Evolutionary conservation across 2,888 invertebrate genomes (phyloP).

Genomic region (Selenia dentaria): DNA sequence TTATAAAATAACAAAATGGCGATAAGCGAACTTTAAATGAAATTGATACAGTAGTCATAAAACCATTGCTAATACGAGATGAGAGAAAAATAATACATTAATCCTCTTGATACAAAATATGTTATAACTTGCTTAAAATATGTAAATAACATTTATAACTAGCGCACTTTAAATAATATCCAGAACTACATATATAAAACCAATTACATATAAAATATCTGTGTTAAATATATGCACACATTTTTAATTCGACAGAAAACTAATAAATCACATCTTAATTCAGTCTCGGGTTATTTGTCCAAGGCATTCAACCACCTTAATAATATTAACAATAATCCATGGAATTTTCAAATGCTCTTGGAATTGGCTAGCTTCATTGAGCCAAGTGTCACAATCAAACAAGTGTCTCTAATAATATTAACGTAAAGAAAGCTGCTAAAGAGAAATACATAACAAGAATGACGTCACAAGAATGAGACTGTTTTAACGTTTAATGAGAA

Average conservation of each 20-base stretch:
- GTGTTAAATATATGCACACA: constrained; percentile 9
- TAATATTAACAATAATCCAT: constrained; percentile 5
- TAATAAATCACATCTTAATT: constrained; percentile 22
- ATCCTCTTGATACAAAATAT: constrained; percentile 4
- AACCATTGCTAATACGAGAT: constrained; percentile 1
- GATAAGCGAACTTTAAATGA: constrained; percentile 12
- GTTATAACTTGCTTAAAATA: constrained; percentile 5
- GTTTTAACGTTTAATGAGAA: constrained; percentile 2
- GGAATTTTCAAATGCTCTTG: constrained; percentile 19
- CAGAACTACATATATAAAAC: constrained; percentile 3
- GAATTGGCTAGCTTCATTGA: constrained; percentile 16
- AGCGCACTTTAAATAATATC: constrained; percentile 12
- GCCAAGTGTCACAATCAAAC: constrained; percentile 9
- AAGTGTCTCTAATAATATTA: too few relatives aligned
- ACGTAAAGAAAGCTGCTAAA: constrained; percentile 4
- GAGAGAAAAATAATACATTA: constrained; percentile 7
- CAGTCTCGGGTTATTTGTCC: constrained; percentile 29
- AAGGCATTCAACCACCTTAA: constrained; percentile 14
- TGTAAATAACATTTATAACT: constrained; percentile 12
- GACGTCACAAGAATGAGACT: background rate
- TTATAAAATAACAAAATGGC: constrained; percentile 20
- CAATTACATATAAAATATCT: constrained; percentile 9
- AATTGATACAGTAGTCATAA: constrained; percentile 3
- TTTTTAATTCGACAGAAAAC: constrained; percentile 14
- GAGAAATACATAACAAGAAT: constrained; percentile 17